Evolutionary conservation across 2,113 vertebrate species (phyloP), one percentile per base, ranked within the genome.

Genomic region (Otis tarda): DNA sequence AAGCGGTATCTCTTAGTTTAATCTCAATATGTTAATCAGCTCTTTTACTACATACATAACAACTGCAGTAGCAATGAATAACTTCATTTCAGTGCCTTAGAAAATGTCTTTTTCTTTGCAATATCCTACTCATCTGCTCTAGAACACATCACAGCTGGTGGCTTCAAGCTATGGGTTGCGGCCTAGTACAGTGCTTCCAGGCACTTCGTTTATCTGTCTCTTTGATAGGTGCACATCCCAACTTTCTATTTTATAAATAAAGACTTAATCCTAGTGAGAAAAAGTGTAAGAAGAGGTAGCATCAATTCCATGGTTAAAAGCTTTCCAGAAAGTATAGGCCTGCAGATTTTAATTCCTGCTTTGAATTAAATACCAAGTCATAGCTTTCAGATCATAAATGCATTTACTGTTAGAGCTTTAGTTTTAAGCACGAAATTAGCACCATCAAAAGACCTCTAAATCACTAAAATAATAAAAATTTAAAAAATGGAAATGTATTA

Each of bases 21-120:
- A 94, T 94, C 83, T 95, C 87, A 59, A 94, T 97, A 97, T 94
- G 94, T 78, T 95, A 96, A 96, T 92, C 69, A 95, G 7, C 56
- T 93, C 60, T 86, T 93, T 93, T 89, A 89, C 77, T 87, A 95
- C 94, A 94, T 12, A 41, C 76, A 30, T 7, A 95, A 63, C 90
- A 96, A 93, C 82, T 95, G 90, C 82, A 74, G 75, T 39, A 64
- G 64, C 50, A 92, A 88, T 47, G 71, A 94, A 83, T 63, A 87
- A 90, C 82, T 96, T 77, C 31, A 83, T 91, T 94, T 84, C 52
- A 52, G 55, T 60, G 56, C 55, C 45, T 90, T 77, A 43, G 67
- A 91, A 95, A 91, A 90, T 49, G 28, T 71, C 18, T 33, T 77
- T 78, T 49, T 25, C 71, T 93, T 63, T 80, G 79, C 75, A 92